Evolutionary conservation across 1,140 invertebrate species (phyloP), one percentile per base, ranked within the genome.

Genomic region (Zaprionus kolodkinae): DNA sequence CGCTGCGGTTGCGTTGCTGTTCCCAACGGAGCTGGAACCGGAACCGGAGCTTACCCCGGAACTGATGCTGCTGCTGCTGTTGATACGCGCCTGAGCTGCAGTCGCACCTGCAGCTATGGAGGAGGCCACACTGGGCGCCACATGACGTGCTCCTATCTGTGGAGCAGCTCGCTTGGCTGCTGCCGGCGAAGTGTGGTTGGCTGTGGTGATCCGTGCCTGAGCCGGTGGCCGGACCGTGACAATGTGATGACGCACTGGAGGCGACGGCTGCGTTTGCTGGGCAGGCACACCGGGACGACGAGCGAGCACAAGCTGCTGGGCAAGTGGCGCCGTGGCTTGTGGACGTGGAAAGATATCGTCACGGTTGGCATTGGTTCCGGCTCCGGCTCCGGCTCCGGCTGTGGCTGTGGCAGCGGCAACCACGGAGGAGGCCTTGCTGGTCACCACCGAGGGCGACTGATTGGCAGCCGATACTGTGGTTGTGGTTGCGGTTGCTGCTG

Each of bases 291-390:
- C 38, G 1, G 59, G 52, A 5, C 50, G 73, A 27, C 67, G 72
- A 3, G 72, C 66, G 6, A 72, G 30, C 11, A 66, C 62, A 48
- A 69, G n/a, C 17, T 65, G 59, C 52, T 57, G 59, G 2, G 63
- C n/a, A 6, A 17, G 5, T 1, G 66, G 48, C 6, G 50, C 50
- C 0, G 55, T 10, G 7, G 48, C 6, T 0, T 60, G 59, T 4
- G 66, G 71, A 5, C 81, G 56, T 7, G 81, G 72, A 60, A 81
- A 88, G 25, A 76, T 72, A 45, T 73, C 83, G n/a, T 86, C 79
- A 6, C 40, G 35, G 7, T 13, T 5, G 13, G n/a, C n/a, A n/a
- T n/a, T 15, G 13, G 13, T 36, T 30, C n/a, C n/a, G n/a, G n/a
- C n/a, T n/a, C n/a, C n/a, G 6, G 57, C 25, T 13, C 36, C 3